A percentile compares a stretch with the other conserved stretches of the same genome.
Conservation (phyloP, 1,140 invertebrate species). For the Pararge aegeria region DNA sequence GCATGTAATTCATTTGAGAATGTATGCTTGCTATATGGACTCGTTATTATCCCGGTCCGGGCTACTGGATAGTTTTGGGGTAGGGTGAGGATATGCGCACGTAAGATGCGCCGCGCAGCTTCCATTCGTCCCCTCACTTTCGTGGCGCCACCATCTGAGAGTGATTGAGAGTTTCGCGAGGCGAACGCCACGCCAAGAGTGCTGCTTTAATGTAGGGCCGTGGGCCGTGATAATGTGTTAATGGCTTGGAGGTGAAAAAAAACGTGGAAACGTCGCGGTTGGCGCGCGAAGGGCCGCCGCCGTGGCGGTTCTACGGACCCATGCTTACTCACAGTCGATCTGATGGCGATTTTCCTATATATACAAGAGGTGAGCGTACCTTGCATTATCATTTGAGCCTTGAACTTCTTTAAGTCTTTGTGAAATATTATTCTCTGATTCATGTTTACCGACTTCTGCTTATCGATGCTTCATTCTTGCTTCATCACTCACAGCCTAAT, state of each 20-base stretch:
- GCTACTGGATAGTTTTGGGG: conserved; percentile 33
- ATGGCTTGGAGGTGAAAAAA: conserved; percentile 63
- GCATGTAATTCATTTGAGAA: neutral
- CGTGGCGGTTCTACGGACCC: conserved; percentile 80
- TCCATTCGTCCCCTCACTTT: conserved; percentile 49
- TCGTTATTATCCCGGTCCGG: conserved; percentile 6
- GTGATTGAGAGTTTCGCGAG: conserved; percentile 48
- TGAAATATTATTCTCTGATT: neutral
- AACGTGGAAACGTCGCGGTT: conserved; percentile 74
- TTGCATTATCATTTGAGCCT: conserved; percentile 19
- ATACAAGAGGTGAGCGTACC: conserved; percentile 76
- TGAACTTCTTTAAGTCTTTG: conserved; percentile 4
- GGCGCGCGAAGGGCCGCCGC: conserved; percentile 64
- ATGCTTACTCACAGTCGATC: conserved; percentile 90
- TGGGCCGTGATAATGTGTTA: conserved; percentile 54
- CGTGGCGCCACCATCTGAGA: conserved; percentile 61
- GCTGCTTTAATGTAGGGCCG: conserved; percentile 47
- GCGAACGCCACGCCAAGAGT: conserved; percentile 46
- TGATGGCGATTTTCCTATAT: conserved; percentile 90
- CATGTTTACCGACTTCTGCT: neutral
- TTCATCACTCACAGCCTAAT: neutral
- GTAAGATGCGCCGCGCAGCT: conserved; percentile 70
- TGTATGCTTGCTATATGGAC: conserved; percentile 17
- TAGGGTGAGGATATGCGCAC: conserved; percentile 65
- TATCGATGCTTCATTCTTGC: conserved; percentile 2